Evolutionary conservation across 1,140 invertebrate species (phyloP), one percentile per base, ranked within the genome.

Genomic region (Ridgeia piscesae): DNA sequence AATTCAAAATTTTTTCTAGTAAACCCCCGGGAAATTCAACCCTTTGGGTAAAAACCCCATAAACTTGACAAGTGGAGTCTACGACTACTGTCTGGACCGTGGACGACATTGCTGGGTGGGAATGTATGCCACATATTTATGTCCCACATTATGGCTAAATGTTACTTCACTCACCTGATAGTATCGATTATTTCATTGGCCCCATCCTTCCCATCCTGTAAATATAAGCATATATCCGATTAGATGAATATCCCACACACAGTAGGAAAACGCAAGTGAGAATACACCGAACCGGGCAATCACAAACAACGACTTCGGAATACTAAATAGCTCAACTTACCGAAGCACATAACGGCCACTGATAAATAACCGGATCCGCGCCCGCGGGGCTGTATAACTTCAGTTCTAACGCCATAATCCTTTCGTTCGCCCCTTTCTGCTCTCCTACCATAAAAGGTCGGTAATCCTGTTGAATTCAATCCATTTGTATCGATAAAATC

Each of bases 361-460:
- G 97, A 97, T 99, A 99, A 95, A 98, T 97, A 95, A 98, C 98
- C 95, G 98, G 97, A 96, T 99, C 98, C 93, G 98, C 97, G 96
- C 98, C 98, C 96, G 98, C 98, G 96, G 98, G 98, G 96, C 98
- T 99, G 96, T 99, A 98, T 96, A 99, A 97, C 96, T 97, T 97
- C 95, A 99, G 97, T 97, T 99, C 98, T 96, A 95, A 94, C 92
- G 94, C 94, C 95, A 95, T 95, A 34, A 91, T 94, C 92, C 88
- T 77, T 93, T 92, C 91, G 33, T 88, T 92, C 27, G 35, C 17
- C 89, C 35, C 35, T 90, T 35, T n/a, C 35, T 27, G 17, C 89
- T 33, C 58, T 33, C 89, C 58, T 77, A 77, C 58, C 58, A 77
- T 77, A 77, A 77, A 77, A 77, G 58, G 58, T 77, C 17, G 17